Evolutionary conservation across 2,113 vertebrate species (phyloP).

Genomic region (Corapipo altera): DNA sequence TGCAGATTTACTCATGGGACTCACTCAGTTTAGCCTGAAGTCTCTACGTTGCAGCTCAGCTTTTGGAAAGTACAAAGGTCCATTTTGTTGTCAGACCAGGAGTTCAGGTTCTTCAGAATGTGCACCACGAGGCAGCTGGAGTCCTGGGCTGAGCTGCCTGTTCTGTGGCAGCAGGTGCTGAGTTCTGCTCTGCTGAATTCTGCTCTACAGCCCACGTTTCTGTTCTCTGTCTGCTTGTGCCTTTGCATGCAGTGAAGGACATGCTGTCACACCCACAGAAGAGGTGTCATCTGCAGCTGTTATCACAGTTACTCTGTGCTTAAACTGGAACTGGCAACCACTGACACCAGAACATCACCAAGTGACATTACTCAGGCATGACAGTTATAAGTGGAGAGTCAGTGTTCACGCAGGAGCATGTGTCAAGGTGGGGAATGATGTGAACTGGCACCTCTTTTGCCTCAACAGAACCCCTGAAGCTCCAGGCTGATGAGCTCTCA

Average conservation of each 20-base stretch:
- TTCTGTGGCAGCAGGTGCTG: neutral
- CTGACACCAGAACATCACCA: neutral
- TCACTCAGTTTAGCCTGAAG: neutral
- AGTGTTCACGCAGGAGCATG: neutral
- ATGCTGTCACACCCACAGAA: neutral
- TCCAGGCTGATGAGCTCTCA: neutral
- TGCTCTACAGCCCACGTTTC: neutral
- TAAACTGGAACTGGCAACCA: neutral
- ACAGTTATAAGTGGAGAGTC: neutral
- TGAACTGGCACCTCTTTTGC: neutral
- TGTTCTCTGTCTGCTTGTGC: neutral
- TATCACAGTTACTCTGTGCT: neutral
- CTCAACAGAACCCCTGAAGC: neutral
- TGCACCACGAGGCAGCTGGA: neutral
- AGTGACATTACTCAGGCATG: neutral
- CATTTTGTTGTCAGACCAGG: neutral
- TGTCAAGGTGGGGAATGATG: neutral
- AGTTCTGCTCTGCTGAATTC: neutral
- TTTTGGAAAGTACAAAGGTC: neutral
- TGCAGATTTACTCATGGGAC: neutral
- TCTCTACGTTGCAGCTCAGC: neutral
- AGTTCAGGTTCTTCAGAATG: neutral
- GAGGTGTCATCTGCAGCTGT: neutral
- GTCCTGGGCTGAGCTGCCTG: neutral
- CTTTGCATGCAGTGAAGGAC: rapidly evolving